Conservation (phyloP, 2,113 vertebrate species). For the Amia ocellicauda region DNA sequence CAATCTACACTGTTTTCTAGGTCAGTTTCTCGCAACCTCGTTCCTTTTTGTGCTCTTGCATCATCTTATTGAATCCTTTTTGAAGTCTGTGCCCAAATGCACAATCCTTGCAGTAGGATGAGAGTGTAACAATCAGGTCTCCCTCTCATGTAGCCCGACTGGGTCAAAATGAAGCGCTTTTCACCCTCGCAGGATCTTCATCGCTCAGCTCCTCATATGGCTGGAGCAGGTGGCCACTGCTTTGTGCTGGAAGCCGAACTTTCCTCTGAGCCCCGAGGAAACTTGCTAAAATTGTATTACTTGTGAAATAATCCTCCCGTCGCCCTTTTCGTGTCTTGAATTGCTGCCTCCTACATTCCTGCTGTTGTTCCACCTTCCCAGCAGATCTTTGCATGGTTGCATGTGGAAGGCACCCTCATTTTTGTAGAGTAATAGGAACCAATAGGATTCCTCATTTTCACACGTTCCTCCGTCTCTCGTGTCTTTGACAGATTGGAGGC, state of each 20-base stretch:
- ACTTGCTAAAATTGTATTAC: neutral
- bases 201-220: slow-evolving; percentile 28
- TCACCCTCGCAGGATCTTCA: neutral
- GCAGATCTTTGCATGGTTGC: slow-evolving; percentile 25
- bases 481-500: neutral
- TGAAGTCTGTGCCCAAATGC: slow-evolving; percentile 23
- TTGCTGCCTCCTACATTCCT: neutral
- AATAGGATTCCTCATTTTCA: slow-evolving; percentile 14
- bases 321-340: neutral
- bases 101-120: slow-evolving; percentile 5
- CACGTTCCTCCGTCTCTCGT: neutral
- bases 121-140: neutral
- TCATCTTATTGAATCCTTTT: slow-evolving; percentile 33
- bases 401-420: neutral
- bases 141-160: too few species aligned
- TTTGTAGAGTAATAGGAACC: slow-evolving; percentile 13
- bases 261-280: slow-evolving; percentile 10
- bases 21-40: neutral
- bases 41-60: neutral
- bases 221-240: too few species aligned
- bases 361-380: slow-evolving; percentile 31
- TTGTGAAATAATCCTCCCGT: slow-evolving; percentile 3
- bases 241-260: slow-evolving; percentile 41
- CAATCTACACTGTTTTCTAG: neutral
- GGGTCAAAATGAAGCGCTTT: too few species aligned